These are phyloP conservation scores for Argynnis bischoffii DNA, from an alignment of 2,888 invertebrate species.

Conservation along the genomic window DNA sequence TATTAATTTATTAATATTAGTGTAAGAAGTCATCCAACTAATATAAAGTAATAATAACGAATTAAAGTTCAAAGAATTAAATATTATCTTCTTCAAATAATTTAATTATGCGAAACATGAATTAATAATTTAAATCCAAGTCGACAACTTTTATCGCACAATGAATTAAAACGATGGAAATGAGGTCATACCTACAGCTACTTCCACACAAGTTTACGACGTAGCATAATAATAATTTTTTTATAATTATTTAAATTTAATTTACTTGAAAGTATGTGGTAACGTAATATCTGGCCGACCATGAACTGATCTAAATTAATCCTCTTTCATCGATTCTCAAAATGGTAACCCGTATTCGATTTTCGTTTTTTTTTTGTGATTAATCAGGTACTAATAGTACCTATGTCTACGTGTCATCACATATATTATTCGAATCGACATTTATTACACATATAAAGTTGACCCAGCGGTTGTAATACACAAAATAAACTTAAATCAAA, in stretches of 20 bases:
- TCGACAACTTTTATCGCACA: slow-evolving; percentile 11
- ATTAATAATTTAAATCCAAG: slow-evolving; percentile 7
- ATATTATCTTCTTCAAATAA: slow-evolving; percentile 3
- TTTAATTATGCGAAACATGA: slow-evolving; percentile 8
- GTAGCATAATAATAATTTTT: slow-evolving; percentile 1
- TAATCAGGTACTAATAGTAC: too few relatives aligned
- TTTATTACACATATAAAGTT: too few relatives aligned
- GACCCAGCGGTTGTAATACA: too few relatives aligned
- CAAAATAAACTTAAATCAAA: too few relatives aligned
- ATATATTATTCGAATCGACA: too few relatives aligned
- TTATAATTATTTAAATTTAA: neutral
- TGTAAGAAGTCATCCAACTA: neutral
- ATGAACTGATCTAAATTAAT: slow-evolving; percentile 50
- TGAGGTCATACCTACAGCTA: slow-evolving; percentile 5
- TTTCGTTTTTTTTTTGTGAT: neutral
- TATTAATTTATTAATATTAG: too few relatives aligned
- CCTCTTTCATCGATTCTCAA: too few relatives aligned
- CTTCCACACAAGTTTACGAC: slow-evolving; percentile 14
- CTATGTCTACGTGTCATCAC: too few relatives aligned
- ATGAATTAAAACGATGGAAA: slow-evolving; percentile 7
- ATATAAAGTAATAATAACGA: slow-evolving; percentile 8
- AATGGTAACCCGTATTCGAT: slow-evolving; percentile 21
- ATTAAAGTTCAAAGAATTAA: neutral
- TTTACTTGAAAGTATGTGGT: slow-evolving; percentile 12
- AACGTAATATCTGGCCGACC: slow-evolving; percentile 48